Evolutionary conservation across 92 coral and sea anemone species (phyloP), one percentile per base, ranked within the genome.

Genomic region (Epizoanthus rinbou): DNA sequence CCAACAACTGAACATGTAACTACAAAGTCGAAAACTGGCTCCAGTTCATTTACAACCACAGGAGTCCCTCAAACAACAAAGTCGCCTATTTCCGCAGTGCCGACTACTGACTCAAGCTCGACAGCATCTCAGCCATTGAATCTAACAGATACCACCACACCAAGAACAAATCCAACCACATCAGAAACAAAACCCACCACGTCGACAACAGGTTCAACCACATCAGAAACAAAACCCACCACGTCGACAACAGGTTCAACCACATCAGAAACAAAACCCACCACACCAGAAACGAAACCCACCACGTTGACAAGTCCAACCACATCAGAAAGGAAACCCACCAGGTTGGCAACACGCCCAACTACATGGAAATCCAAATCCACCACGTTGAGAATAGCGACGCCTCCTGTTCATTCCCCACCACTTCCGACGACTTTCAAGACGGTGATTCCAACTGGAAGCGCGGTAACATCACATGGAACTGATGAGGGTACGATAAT

Each of bases 1-100:
- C 45, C 85, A 14, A 69, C 80, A 19, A 47, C 80, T 13, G 54
- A 74, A 72, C 45, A 53, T 39, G 43, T 53, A 47, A 82, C 67
- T 19, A 52, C 22, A 14, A 13, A 59, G 47, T 22, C 39, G 13
- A 57, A 28, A 11, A 45, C 23, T 50, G 0, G 24, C 18, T 1
- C 67, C n/a, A 54, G 68, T 7, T 23, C 59, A 45, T 22, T 66
- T 19, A 69, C 63, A 43, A 24, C 64, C 2, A 16, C 69, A 17
- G 8, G 56, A 21, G 10, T 54, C 6, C 23, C 86, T 53, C 33
- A 21, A 82, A 56, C 67, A 82, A 58, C 86, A 21, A 45, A 17
- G 21, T 31, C 81, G 28, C 41, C 10, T 16, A 28, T 13, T 22
- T 22, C 69, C 1, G 69, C 69, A 64, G 35, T 14, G 16, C 9